phyloP scores from a whole-genome alignment of 2,113 vertebrate genomes.

The Phylloscopus trochiloides region DNA sequence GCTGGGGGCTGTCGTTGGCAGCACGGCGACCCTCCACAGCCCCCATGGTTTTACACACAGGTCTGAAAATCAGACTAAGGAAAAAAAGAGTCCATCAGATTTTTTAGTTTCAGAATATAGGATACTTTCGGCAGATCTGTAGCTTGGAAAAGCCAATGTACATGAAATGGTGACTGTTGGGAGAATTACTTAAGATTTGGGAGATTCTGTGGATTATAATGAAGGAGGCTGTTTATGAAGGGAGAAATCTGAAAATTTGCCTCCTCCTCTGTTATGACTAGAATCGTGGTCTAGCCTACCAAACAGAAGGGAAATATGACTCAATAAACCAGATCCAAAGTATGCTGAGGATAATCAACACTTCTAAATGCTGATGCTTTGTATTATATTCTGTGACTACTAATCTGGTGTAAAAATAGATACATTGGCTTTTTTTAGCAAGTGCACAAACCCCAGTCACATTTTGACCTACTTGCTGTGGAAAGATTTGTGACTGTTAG shows the following conservation, averaged over 20 bases:
- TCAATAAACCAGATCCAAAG: conserved; percentile 3
- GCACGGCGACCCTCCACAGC: not conserved
- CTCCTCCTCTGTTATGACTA: not conserved
- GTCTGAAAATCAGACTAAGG: not conserved
- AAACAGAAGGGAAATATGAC: not conserved
- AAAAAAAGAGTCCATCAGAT: not conserved
- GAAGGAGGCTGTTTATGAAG: not conserved
- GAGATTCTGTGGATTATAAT: not conserved
- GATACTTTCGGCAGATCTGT: not conserved
- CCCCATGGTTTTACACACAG: not conserved
- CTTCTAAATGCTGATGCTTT: conserved; percentile 22
- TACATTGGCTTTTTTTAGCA: conserved; percentile 14
- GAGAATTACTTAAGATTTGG: conserved; percentile 10
- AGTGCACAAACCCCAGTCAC: not conserved
- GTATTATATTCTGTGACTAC: not conserved
- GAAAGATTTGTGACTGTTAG: conserved; percentile 26
- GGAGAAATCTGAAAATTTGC: not conserved
- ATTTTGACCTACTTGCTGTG: conserved; percentile 37
- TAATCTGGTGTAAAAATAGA: conserved; percentile 54
- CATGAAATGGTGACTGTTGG: not conserved
- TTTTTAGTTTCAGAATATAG: not conserved
- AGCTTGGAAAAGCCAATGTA: not conserved
- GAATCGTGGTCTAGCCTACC: conserved; percentile 17
- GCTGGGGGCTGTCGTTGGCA: not conserved
- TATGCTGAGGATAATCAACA: not conserved